Conservation (phyloP, 2,888 invertebrate species). For the Melieria omissa region DNA sequence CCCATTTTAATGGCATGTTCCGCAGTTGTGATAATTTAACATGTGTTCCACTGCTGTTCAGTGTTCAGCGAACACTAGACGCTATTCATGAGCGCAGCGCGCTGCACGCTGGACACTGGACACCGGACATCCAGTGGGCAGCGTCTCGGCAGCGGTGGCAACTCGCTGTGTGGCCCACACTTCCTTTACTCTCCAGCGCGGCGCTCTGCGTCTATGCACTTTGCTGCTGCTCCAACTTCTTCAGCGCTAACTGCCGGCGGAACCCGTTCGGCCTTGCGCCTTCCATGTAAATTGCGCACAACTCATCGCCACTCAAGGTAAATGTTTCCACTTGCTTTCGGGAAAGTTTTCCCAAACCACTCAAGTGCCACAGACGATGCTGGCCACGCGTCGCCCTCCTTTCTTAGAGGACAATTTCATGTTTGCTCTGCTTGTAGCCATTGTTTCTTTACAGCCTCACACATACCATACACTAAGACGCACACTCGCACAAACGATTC, state of each 20-base stretch:
- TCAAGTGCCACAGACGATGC: neutral
- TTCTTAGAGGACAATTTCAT: too few species aligned
- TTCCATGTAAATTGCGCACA: conserved; percentile 29
- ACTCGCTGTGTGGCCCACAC: too few species aligned
- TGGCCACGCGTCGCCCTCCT: too few species aligned
- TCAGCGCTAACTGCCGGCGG: neutral
- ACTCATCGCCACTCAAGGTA: conserved; percentile 32
- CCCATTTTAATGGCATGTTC: conserved; percentile 45
- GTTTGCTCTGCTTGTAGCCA: too few species aligned
- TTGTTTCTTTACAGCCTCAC: too few species aligned
- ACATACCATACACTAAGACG: neutral
- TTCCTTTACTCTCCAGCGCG: too few species aligned
- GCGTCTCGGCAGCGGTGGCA: neutral
- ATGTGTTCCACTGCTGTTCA: conserved; percentile 32
- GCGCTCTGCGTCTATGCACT: neutral
- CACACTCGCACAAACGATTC: neutral
- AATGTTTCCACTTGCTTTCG: conserved; percentile 33
- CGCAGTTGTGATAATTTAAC: conserved; percentile 42
- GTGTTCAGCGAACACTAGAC: conserved; percentile 17
- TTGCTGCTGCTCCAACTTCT: neutral
- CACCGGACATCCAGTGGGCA: conserved; percentile 11
- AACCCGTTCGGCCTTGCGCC: too few species aligned
- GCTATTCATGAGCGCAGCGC: neutral
- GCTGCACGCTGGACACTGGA: conserved; percentile 7
- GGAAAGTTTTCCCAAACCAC: conserved; percentile 26